Conservation (phyloP, 1,140 invertebrate genomes). For the Vanessa atalanta region DNA sequence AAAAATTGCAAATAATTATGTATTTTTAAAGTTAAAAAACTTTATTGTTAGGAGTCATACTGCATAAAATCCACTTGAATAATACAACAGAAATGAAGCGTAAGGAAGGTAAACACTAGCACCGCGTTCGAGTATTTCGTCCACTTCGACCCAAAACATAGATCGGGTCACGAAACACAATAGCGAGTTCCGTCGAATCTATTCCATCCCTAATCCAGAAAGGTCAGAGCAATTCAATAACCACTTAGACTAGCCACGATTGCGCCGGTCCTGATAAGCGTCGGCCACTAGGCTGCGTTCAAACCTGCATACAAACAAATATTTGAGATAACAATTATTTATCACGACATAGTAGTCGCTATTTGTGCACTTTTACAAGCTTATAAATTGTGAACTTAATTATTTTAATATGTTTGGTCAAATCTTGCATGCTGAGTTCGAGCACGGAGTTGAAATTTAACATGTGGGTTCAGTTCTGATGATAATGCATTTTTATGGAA, state of each 20-base stretch:
- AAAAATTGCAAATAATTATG: too few species aligned
- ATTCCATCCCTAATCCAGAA: conserved; percentile 59
- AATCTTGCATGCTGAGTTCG: too few species aligned
- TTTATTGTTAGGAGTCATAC: too few species aligned
- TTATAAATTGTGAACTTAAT: too few species aligned
- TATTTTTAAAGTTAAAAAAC: too few species aligned
- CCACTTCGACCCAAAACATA: conserved; percentile 11
- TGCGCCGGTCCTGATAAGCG: conserved; percentile 54
- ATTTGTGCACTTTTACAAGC: too few species aligned
- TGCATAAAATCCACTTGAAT: neutral
- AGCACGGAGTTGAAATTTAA: too few species aligned
- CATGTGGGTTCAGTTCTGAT: too few species aligned
- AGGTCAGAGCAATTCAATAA: conserved; percentile 63
- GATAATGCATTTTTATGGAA: too few species aligned
- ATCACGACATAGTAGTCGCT: too few species aligned
- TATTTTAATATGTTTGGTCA: too few species aligned
- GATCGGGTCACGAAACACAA: conserved; percentile 49
- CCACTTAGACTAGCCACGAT: conserved; percentile 59
- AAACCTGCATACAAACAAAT: neutral
- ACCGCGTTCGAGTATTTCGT: neutral
- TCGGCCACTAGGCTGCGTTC: conserved; percentile 3
- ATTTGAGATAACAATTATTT: neutral
- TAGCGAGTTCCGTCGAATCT: conserved; percentile 40
- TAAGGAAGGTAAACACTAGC: neutral
- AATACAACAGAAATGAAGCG: neutral